Percentiles rank a stretch among this genome's conserved stretches.
Evolutionary conservation across 2,888 invertebrate genomes (phyloP).

Genomic region (Drosophila paranaensis): DNA sequence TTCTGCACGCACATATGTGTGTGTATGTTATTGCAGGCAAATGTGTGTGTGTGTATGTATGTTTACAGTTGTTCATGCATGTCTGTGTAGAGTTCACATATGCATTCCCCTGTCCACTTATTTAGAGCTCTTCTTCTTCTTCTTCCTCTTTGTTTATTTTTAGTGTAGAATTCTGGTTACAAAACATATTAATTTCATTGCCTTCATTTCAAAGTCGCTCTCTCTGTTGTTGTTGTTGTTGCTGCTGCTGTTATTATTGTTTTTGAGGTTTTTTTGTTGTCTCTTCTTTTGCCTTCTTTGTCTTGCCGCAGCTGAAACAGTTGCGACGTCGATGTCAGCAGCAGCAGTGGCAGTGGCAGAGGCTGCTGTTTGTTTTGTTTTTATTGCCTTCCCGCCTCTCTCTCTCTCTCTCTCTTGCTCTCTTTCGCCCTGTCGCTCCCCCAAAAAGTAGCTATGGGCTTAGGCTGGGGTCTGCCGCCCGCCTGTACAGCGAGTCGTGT

Average conservation of each 20-base stretch:
- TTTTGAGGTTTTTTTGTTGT: conserved; percentile 2
- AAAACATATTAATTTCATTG: conserved; percentile 69
- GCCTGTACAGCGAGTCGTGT: not conserved
- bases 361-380: not conserved
- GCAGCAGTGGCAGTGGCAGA: not conserved
- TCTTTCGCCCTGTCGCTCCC: not conserved
- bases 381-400: conserved; percentile 13
- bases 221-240: conserved; percentile 3
- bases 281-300: conserved; percentile 38
- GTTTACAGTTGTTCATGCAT: not conserved
- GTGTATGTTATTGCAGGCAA: not conserved
- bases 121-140: conserved; percentile 16
- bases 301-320: conserved; percentile 55
- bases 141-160: conserved; percentile 62
- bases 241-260: conserved; percentile 15
- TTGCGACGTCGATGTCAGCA: conserved; percentile 28
- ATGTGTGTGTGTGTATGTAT: not conserved
- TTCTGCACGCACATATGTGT: conserved; percentile 5
- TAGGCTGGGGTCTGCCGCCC: not conserved
- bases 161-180: conserved; percentile 68
- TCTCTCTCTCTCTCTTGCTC: too few relatives aligned
- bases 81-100: not conserved
- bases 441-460: not conserved
- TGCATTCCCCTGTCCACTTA: conserved; percentile 6
- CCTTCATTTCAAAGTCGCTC: conserved; percentile 18